Conservation (phyloP, 2,888 invertebrate species). For the Agriopis aurantiaria region DNA sequence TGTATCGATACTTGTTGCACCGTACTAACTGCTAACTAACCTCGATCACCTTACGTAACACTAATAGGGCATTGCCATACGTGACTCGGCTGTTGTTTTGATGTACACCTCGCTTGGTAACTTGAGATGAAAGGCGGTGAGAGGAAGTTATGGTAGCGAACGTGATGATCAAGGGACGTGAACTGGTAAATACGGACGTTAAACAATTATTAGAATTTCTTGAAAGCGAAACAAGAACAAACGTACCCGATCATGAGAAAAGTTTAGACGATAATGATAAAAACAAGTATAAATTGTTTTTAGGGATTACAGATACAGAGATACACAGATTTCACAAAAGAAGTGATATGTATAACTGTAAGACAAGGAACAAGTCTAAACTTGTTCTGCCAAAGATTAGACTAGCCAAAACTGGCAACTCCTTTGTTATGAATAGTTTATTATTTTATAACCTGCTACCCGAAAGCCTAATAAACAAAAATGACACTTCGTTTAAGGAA, state of each 20-base stretch:
- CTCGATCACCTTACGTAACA: constrained; percentile 43
- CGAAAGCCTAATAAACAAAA: too few relatives aligned
- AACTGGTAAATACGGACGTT: neutral
- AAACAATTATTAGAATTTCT: neutral
- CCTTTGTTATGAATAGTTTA: too few relatives aligned
- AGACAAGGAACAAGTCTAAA: too few relatives aligned
- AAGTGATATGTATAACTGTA: too few relatives aligned
- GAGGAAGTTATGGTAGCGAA: constrained; percentile 34
- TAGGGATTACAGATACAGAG: too few relatives aligned
- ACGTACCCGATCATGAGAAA: neutral
- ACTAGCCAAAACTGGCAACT: too few relatives aligned
- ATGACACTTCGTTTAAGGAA: too few relatives aligned
- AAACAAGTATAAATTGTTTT: too few relatives aligned
- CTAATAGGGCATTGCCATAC: constrained; percentile 43
- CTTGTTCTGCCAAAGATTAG: too few relatives aligned
- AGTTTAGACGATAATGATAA: too few relatives aligned
- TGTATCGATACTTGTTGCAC: constrained; percentile 38
- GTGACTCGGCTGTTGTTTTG: constrained; percentile 46
- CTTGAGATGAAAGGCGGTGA: constrained; percentile 43
- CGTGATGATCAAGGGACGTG: constrained; percentile 16
- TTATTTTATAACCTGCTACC: too few relatives aligned
- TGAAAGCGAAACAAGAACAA: neutral
- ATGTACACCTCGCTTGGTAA: constrained; percentile 43
- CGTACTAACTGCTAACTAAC: constrained; percentile 41
- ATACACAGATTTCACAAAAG: too few relatives aligned